Conservation (phyloP, 2,888 invertebrate genomes). For the Epirrita christyi region DNA sequence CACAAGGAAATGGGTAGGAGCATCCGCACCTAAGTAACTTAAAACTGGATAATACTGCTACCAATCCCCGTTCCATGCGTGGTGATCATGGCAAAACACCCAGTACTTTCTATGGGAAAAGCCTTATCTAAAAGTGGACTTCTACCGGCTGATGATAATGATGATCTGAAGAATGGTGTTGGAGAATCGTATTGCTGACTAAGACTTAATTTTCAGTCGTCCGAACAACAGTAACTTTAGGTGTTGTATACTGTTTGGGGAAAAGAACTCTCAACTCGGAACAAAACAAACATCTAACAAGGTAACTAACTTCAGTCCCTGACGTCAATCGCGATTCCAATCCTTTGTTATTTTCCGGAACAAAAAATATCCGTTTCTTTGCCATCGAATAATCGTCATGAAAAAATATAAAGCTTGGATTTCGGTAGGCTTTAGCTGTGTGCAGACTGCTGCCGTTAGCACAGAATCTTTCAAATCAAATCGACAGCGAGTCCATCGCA, state of each 20-base stretch:
- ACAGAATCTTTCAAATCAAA: background rate
- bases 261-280: constrained; percentile 23
- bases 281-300: constrained; percentile 38
- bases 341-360: constrained; percentile 36
- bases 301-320: constrained; percentile 35
- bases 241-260: constrained; percentile 18
- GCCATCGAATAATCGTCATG: constrained; percentile 33
- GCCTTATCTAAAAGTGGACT: no score
- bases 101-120: no score
- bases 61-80: no score
- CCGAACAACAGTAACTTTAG: constrained; percentile 11
- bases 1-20: no score
- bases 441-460: constrained; percentile 7
- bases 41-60: no score
- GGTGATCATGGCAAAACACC: no score
- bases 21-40: no score
- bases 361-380: constrained; percentile 36
- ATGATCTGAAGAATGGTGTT: no score
- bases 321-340: constrained; percentile 35
- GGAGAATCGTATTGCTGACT: no score
- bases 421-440: constrained; percentile 21
- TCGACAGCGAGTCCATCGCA: background rate
- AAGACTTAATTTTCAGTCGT: no score
- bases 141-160: no score
- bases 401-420: constrained; percentile 35